Evolutionary conservation across 2,113 vertebrate genomes (phyloP), one percentile per base, ranked within the genome.

Genomic region (Coptodon bakossiorum): DNA sequence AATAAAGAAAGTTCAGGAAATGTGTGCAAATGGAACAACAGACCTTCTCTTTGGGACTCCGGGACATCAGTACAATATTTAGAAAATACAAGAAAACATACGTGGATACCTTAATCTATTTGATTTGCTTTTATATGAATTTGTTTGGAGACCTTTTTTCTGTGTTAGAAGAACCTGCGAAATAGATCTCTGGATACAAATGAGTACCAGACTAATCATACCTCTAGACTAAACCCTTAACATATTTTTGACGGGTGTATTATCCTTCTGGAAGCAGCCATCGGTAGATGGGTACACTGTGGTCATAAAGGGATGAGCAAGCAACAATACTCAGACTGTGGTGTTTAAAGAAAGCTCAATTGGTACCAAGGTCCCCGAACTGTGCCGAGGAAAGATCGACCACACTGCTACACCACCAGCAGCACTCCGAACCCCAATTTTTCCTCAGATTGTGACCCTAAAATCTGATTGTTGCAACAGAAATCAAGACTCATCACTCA

Each of bases 291-390:
- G 59, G 59, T 63, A 0, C 31, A n/a, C 61, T 66, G 6, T 36
- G 31, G 1, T 66, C 31, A 66, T 66, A 66, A 66, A 63, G 17
- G 61, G 17, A 66, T 66, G 61, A 36, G 17, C 17, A 66, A 36
- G 6, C 17, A 66, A 36, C 17, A 66, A 66, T 11, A 66, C 17
- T 66, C 61, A 38, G 54, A 66, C 10, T 36, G 31, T 36, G 31
- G 61, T 38, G 61, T 63, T 63, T 36, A 36, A 66, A n/a, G 61
- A 38, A 66, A 66, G 31, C 0, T 66, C 31, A 66, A 0, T 38
- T 7, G 17, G 31, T 66, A 66, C 10, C 61, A 66, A 66, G 0
- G 10, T 36, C 17, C 6, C 61, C 0, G 3, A 38, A 38, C 6
- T n/a, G 31, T 66, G 31, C 61, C 61, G 38, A n/a, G 17, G 0